Evolutionary conservation across 2,113 vertebrate genomes (phyloP), one percentile per base, ranked within the genome.

Genomic region (Nothoprocta pentlandii): DNA sequence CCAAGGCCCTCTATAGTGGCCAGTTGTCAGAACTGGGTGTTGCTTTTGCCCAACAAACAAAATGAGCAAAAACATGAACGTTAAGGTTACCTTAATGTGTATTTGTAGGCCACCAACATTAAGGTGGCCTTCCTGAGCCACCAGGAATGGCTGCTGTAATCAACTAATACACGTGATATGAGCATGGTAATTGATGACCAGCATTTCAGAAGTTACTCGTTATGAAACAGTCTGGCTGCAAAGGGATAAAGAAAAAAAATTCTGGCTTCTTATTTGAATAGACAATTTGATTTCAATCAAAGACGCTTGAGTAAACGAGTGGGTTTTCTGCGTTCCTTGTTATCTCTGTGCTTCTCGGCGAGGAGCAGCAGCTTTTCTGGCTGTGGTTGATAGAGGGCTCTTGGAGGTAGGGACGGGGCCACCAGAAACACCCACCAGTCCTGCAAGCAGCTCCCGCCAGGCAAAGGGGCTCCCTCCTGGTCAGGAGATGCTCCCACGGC

Each of bases 101-200:
- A 39, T 39, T 7, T 39, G 36, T 39, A 39, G 36, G 36, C 36
- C 36, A 39, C 36, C 36, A 53, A 39, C 10, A 16, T 41, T 30
- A 13, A 56, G 34, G 11, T 49, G 51, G 56, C 66, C n/a, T 44
- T 47, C 26, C 44, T 53, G 53, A 73, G 59, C 32, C 9, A 3
- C 51, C 67, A 44, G 25, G 12, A 59, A 22, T 26, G 42, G 80
- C 32, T 85, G 15, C 25, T 59, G 51, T 59, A 46, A 16, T 21
- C 25, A 44, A 15, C 22, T 42, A 25, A 4, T 12, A 8, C 1
- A 0, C 20, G 7, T 41, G 22, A 22, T 25, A 5, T 2, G 15
- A 75, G 46, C 54, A 4, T 28, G 28, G 54, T 32, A 34, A 41
- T 47, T 68, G 46, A 46, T 3, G 46, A 39, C n/a, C 74, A 34